Base-by-base conservation (phyloP, 2,113 vertebrate species). In the Abramis brama region DNA sequence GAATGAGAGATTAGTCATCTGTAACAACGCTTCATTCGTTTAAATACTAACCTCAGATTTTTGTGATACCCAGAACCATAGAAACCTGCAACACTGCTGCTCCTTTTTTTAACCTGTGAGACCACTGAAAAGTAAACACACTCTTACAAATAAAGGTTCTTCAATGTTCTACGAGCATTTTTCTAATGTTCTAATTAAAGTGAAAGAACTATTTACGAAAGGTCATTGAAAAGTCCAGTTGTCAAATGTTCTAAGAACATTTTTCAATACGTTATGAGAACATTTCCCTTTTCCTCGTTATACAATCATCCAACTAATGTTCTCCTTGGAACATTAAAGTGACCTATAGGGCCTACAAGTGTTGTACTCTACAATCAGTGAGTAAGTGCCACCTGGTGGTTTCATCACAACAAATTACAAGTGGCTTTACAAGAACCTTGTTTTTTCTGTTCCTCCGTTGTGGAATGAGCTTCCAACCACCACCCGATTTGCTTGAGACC, bases 1-100 rank as follows among this genome's bases (percentile, higher is more conserved):
- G 52, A 86, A 75, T 33, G 12, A 57, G 25, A 68, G 60, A 68
- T 47, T 68, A 82, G 43, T 52, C 45, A 68, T 45, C 79, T 27
- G 43, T 43, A 60, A 74, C 85, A 71, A 82, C 45, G 8, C 17
- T 27, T 36, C 55, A 27, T 57, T 39, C 10, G 19, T 60, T 78
- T 27, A 64, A 33, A 33, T 55, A 3, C 52, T 36, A n/a, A n/a
- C 45, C 8, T 73, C 19, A 73, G 13, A 75, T 30, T 33, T 15
- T 3, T 77, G 47, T 7, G 68, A 71, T 43, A 71, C 33, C 33
- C 36, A 71, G 21, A 71, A 71, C 68, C 21, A 43, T 23, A 43
- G 36, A 71, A 43, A 71, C 19, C 33, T 19, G 12, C 68, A 70
- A 70, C 8, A 39, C 66, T 70, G 3, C 23, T 60, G 59, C 19